Evolutionary conservation across 2,797 vertebrate species (phyloP), one percentile per base, ranked within the genome.

Genomic region (Acestrorhynchus altus): DNA sequence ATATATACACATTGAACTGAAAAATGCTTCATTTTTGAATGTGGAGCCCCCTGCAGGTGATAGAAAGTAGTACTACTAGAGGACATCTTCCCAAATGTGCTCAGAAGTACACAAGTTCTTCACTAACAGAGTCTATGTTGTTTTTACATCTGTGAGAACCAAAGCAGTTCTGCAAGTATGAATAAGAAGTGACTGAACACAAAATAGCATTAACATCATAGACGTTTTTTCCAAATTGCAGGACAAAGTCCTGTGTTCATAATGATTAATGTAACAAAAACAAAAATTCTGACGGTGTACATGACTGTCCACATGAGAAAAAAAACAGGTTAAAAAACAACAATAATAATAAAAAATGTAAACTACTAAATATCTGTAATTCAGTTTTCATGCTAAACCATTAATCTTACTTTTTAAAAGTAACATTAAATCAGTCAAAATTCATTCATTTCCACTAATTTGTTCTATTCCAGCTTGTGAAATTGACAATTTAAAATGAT

Each of bases 1-100:
- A 51, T 35, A 6, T 35, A 35, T 35, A 35, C 61, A 64, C 61
- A 71, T 31, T 67, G 40, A 20, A 49, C 74, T 18, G 61, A 65
- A 74, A 71, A 9, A 47, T 16, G 56, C 60, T 78, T 40, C 18
- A 40, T 16, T 65, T 69, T 51, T 61, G 49, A 66, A 65, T 72
- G 66, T 77, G 60, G 78, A 72, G 2, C 31, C 71, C 52, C 71
- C 70, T 71, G 28, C 20, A 74, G 70, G 78, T 74, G 8, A 71
- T 60, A 39, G 31, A 77, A 77, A 42, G 24, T 60, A 49, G 18
- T n/a, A 68, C 60, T n/a, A n/a, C n/a, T n/a, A 65, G 4, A 31
- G 22, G 28, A 24, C 28, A 35, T 47, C 39, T 16, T 4, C 28
- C 12, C 49, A n/a, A 52, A 78, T 40, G 11, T 35, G 40, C 51